These are phyloP conservation scores for Thamnophis elegans DNA, from an alignment of 2,797 vertebrate species.

Conservation along the genomic window DNA sequence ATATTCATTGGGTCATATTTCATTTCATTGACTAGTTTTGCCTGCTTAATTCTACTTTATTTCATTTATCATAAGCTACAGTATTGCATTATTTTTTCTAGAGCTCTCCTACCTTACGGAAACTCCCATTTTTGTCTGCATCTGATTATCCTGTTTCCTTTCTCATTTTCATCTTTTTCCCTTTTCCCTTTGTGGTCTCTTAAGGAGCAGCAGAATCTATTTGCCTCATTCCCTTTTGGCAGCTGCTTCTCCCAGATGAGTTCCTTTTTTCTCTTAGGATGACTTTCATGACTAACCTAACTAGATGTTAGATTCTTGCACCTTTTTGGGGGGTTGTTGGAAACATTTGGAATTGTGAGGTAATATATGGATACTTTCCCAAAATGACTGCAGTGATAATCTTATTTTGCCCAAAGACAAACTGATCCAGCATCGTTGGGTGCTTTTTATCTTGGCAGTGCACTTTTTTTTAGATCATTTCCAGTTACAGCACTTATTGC, in stretches of 20 bases:
- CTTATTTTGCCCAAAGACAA: neutral
- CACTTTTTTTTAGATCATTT: neutral
- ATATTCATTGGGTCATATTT: neutral
- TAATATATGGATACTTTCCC: neutral
- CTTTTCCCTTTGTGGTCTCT: neutral
- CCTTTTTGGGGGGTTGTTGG: neutral
- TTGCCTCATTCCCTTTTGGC: neutral
- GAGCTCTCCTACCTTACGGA: neutral
- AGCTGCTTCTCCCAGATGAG: neutral
- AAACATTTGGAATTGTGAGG: neutral
- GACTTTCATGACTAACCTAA: neutral
- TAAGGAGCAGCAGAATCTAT: neutral
- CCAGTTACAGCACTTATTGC: neutral
- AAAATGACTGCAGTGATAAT: neutral
- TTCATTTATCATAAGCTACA: neutral
- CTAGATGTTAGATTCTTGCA: neutral
- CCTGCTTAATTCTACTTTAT: neutral
- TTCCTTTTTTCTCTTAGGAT: neutral
- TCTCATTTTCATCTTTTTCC: neutral
- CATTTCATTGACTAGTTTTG: neutral
- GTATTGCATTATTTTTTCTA: neutral
- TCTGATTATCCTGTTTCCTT: neutral
- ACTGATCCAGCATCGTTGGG: neutral
- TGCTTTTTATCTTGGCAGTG: neutral
- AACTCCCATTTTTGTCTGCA: neutral